phyloP scores from a whole-genome alignment of 2,797 vertebrate species.

The Sebastes oblongus region DNA sequence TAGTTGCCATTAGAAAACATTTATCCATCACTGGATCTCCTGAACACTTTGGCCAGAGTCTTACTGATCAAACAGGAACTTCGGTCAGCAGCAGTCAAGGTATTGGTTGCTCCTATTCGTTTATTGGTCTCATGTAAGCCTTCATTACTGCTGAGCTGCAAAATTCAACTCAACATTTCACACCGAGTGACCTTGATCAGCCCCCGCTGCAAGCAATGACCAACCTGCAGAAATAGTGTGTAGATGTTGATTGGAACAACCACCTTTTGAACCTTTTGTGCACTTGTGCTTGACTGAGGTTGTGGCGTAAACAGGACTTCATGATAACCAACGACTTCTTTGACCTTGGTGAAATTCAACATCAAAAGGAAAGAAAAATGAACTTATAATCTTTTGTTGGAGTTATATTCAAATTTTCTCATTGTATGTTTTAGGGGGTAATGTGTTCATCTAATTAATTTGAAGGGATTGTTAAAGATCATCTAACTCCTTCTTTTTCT shows the following conservation, averaged over 20 bases:
- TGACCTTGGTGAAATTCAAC: not conserved
- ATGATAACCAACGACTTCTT: not conserved
- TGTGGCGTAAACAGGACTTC: not conserved
- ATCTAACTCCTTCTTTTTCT: not conserved
- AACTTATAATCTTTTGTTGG: not conserved
- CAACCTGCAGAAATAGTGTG: constrained; percentile 30
- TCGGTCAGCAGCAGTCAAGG: not conserved
- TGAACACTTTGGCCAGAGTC: not conserved
- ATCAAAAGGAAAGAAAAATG: not conserved
- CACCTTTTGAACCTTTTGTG: constrained; percentile 36
- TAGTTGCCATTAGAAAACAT: not conserved
- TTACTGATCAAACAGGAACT: not conserved
- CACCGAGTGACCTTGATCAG: constrained; percentile 24
- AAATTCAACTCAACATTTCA: constrained; percentile 26
- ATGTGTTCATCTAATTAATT: not conserved
- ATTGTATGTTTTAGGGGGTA: not conserved
- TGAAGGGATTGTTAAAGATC: constrained; percentile 5
- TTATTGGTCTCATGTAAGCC: constrained; percentile 9
- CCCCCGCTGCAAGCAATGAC: constrained; percentile 23
- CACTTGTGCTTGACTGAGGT: not conserved
- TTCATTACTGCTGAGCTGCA: constrained; percentile 38
- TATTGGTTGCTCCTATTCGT: not conserved
- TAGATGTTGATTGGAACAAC: constrained; percentile 43
- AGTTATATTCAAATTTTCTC: not conserved
- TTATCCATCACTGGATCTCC: not conserved